Conservation (phyloP, 1,140 invertebrate species). For the Galleria mellonella region DNA sequence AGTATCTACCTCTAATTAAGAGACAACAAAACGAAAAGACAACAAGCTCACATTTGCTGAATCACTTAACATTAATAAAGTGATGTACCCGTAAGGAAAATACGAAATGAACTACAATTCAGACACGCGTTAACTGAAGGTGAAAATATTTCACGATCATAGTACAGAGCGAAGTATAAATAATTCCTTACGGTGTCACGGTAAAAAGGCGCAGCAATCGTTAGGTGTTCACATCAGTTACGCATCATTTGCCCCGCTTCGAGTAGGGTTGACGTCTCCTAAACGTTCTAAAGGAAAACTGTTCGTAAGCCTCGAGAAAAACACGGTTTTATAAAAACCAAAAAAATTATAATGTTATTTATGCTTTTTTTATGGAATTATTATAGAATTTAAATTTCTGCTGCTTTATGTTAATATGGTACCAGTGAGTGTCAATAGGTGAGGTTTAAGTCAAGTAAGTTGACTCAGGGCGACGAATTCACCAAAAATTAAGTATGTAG, state of each 20-base stretch:
- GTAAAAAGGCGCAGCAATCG: slow-evolving; percentile 48
- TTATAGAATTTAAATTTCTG: neutral
- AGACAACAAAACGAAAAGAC: no score
- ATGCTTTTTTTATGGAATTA: neutral
- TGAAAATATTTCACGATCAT: slow-evolving; percentile 17
- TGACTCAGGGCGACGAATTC: no score
- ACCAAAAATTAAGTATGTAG: no score
- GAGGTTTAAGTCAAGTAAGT: no score
- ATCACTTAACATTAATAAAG: no score
- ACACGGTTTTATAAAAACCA: neutral
- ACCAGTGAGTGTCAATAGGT: no score
- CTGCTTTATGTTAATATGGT: no score
- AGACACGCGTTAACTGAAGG: neutral
- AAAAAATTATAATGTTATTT: neutral
- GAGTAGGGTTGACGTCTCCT: slow-evolving; percentile 8
- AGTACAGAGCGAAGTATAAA: slow-evolving; percentile 29
- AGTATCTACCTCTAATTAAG: no score
- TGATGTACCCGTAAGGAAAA: no score
- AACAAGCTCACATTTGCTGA: no score
- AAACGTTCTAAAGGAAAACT: slow-evolving; percentile 1
- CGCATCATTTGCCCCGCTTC: slow-evolving; percentile 41
- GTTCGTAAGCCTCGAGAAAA: neutral
- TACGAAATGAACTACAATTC: no score
- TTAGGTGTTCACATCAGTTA: slow-evolving; percentile 54
- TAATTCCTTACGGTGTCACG: slow-evolving; percentile 33